Percentiles rank a stretch among this genome's conserved stretches.
phyloP scores from a whole-genome alignment of 2,113 vertebrate genomes.

The Oreochromis tanganicae region DNA sequence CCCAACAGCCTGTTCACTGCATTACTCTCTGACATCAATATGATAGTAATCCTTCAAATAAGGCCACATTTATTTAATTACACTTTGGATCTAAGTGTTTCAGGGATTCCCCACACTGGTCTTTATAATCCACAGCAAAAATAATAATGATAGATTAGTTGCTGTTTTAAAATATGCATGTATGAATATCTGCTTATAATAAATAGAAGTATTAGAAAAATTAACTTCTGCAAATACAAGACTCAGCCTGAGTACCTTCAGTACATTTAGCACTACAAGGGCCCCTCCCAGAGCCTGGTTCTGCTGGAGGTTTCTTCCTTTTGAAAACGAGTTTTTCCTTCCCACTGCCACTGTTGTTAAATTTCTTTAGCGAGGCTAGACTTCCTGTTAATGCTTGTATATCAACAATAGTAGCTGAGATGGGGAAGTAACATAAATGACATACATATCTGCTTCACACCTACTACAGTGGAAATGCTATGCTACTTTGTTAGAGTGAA shows the following conservation, averaged over 20 bases:
- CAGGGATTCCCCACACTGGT: background rate
- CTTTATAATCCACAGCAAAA: background rate
- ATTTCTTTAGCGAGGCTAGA: background rate
- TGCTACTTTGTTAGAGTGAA: background rate
- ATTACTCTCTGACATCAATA: background rate
- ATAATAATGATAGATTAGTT: background rate
- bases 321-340: background rate
- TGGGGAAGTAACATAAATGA: background rate
- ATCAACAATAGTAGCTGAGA: background rate
- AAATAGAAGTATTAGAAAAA: background rate
- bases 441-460: background rate
- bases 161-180: background rate
- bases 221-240: background rate
- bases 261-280: background rate
- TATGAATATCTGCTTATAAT: background rate
- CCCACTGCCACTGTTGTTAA: rapidly evolving
- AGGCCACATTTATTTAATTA: background rate
- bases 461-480: background rate
- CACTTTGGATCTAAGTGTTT: background rate
- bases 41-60: background rate
- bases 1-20: background rate
- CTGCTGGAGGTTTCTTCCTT: background rate
- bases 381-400: background rate
- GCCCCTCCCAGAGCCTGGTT: background rate
- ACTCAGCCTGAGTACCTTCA: rapidly evolving